Evolutionary conservation across 2,888 invertebrate species (phyloP).

Genomic region (Rhodophaea formosa): DNA sequence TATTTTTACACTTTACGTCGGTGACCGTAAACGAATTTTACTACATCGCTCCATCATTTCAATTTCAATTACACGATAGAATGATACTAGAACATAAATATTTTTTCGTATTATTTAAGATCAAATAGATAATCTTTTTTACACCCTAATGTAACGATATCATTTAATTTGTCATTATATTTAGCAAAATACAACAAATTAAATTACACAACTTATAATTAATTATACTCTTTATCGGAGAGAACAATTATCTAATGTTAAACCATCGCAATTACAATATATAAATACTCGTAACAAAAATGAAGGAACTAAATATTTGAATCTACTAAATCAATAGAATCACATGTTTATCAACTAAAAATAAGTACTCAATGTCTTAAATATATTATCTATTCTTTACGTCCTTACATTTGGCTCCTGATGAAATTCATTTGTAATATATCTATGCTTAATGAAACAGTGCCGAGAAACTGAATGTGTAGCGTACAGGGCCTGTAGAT

Average conservation of each 20-base stretch:
- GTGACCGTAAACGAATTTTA: constrained; percentile 79
- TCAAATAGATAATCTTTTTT: constrained; percentile 82
- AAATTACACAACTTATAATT: constrained; percentile 75
- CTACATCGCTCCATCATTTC: constrained; percentile 76
- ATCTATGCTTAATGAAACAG: constrained; percentile 45
- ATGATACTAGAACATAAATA: constrained; percentile 81
- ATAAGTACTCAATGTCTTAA: constrained; percentile 64
- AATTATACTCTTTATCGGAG: constrained; percentile 71
- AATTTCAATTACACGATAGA: constrained; percentile 74
- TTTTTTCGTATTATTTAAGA: constrained; percentile 79
- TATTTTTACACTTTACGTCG: constrained; percentile 79
- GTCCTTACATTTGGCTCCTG: constrained; percentile 76
- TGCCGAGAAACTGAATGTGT: constrained; percentile 40
- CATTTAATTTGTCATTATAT: constrained; percentile 79
- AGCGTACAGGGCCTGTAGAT: constrained; percentile 16
- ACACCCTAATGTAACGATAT: constrained; percentile 80
- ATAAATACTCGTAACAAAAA: constrained; percentile 77
- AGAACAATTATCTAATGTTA: constrained; percentile 74
- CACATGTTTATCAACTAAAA: constrained; percentile 71
- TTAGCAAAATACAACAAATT: constrained; percentile 78
- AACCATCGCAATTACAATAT: constrained; percentile 66
- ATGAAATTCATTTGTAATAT: constrained; percentile 44
- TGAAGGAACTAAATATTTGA: constrained; percentile 78
- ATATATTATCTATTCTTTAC: constrained; percentile 65
- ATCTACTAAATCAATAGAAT: constrained; percentile 68